A percentile compares a stretch with the other conserved stretches of the same genome.
Evolutionary conservation across 2,797 vertebrate species (phyloP).

Genomic region (Micrastur ruficollis): DNA sequence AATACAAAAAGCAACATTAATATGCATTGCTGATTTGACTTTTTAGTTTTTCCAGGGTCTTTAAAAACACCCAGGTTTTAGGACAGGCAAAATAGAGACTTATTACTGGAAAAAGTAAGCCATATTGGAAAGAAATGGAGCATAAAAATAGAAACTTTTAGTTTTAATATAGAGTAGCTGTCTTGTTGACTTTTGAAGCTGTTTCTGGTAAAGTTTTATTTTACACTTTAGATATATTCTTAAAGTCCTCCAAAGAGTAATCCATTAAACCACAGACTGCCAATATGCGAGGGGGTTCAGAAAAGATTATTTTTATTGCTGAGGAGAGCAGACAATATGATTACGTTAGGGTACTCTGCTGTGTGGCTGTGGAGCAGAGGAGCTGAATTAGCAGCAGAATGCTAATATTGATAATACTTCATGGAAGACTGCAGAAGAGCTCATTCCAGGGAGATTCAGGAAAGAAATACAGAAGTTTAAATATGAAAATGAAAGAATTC

Average conservation of each 20-base stretch:
- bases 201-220: slow-evolving; percentile 19
- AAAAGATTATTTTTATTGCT: slow-evolving; percentile 3
- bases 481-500: background rate
- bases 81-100: background rate
- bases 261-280: background rate
- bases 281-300: background rate
- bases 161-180: background rate
- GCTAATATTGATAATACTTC: background rate
- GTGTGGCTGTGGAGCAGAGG: background rate
- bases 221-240: background rate
- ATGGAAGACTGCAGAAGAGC: background rate
- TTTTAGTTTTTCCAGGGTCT: slow-evolving; percentile 62
- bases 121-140: background rate
- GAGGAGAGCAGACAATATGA: background rate
- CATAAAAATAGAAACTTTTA: background rate
- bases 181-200: background rate
- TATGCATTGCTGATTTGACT: slow-evolving; percentile 64
- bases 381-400: slow-evolving; percentile 34
- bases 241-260: background rate
- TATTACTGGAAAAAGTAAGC: background rate
- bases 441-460: background rate
- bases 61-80: slow-evolving; percentile 5
- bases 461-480: background rate
- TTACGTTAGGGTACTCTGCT: background rate
- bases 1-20: slow-evolving; percentile 56